Base-by-base conservation (phyloP, 2,888 invertebrate species). In the Xiphydria camelus region DNA sequence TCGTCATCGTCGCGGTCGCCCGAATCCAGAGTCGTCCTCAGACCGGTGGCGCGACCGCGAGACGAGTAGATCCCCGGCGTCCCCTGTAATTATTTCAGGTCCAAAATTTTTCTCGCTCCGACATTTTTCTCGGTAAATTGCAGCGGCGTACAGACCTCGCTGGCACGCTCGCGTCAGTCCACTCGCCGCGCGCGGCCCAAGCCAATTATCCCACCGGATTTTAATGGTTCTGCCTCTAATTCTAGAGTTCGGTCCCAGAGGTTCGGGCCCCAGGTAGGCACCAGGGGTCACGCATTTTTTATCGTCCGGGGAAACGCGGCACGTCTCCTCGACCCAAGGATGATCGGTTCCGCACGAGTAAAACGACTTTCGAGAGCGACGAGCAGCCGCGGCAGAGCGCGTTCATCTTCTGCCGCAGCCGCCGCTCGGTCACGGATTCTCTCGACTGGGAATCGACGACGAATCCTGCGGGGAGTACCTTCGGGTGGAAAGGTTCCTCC, bases 141-240 rank as follows among this genome's bases (percentile, higher is more conserved):
- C 34, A 18, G 4, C 19, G 10, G 15, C n/a, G 15, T 12, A 7
- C 4, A 10, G 9, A 41, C 14, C 17, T 33, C 10, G 17, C n/a
- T n/a, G n/a, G n/a, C n/a, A n/a, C n/a, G n/a, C n/a, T n/a, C n/a
- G 4, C 25, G 17, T 21, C 41, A 15, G 33, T n/a, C 38, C 21
- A 7, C 14, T 21, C 14, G 40, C n/a, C n/a, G n/a, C n/a, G n/a
- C n/a, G n/a, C 38, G 36, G 47, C 43, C 42, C 47, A 37, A 44
- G 53, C 57, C 68, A 61, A 59, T 68, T 68, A 68, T 68, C 65
- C 63, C 63, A 63, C 54, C 51, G 58, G 62, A 61, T 64, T 66
- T 68, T 68, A 68, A 68, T 68, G 68, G 61, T 54, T 57, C 57
- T 47, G 55, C 56, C 63, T 61, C 62, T 64, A 68, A 68, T 68